Evolutionary conservation across 2,113 vertebrate genomes (phyloP).

Genomic region (Marmota monax): DNA sequence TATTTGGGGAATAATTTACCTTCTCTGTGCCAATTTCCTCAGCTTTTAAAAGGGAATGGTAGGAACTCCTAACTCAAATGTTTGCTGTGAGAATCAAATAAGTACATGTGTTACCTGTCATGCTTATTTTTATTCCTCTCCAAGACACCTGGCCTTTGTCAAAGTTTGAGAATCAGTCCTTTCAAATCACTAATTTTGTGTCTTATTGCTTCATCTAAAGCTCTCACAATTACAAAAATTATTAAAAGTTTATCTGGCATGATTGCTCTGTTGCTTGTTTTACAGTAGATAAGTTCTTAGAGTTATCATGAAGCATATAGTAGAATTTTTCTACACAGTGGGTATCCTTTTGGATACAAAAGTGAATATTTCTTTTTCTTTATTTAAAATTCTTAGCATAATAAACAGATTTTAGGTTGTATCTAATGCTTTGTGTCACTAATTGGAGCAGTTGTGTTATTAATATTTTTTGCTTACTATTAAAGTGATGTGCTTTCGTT

Average conservation of each 20-base stretch:
- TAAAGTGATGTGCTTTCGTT: background rate
- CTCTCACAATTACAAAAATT: background rate
- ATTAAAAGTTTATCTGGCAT: background rate
- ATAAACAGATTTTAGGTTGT: background rate
- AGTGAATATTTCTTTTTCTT: background rate
- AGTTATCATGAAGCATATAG: constrained; percentile 21
- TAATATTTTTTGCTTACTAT: background rate
- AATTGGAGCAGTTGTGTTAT: background rate
- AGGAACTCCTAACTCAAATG: background rate
- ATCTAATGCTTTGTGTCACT: background rate
- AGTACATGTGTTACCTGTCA: background rate
- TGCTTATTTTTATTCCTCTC: constrained; percentile 42
- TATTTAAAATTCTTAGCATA: constrained; percentile 4
- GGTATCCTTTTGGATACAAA: constrained; percentile 7
- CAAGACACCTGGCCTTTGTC: background rate
- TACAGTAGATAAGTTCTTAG: constrained; percentile 24
- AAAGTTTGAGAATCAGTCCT: constrained; percentile 33
- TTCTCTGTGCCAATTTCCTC: background rate
- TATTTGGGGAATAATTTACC: background rate
- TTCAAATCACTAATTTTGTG: constrained; percentile 59
- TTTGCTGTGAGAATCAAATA: constrained; percentile 8
- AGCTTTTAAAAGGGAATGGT: background rate
- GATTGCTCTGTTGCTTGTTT: constrained; percentile 27
- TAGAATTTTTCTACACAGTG: background rate
- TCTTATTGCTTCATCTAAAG: constrained; percentile 64